Evolutionary conservation across 2,888 invertebrate genomes (phyloP).

Genomic region (Sarcophaga variegata): DNA sequence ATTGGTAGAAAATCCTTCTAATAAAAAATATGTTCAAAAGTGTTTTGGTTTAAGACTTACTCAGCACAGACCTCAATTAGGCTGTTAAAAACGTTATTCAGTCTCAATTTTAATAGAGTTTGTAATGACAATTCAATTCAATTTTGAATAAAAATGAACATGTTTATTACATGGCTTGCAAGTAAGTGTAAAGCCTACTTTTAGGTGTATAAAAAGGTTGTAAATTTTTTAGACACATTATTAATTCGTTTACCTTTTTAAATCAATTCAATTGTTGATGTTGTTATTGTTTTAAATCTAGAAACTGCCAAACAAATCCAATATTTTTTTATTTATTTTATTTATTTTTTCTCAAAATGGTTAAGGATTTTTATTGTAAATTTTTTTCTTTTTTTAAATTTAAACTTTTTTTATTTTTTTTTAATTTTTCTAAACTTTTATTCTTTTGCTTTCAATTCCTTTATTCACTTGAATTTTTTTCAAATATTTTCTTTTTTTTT

Average conservation of each 20-base stretch:
- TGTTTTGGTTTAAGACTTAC: too few relatives aligned
- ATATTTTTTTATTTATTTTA: neutral
- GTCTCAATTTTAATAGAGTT: too few relatives aligned
- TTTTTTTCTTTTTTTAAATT: neutral
- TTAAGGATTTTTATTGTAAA: neutral
- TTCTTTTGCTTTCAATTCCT: neutral
- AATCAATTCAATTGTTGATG: neutral
- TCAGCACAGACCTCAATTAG: too few relatives aligned
- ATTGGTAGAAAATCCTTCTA: too few relatives aligned
- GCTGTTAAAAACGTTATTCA: too few relatives aligned
- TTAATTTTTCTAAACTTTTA: neutral
- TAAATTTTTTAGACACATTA: too few relatives aligned
- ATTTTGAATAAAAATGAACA: too few relatives aligned
- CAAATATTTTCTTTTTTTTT: neutral
- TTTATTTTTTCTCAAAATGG: neutral
- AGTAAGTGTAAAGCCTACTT: too few relatives aligned
- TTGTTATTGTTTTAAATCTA: neutral
- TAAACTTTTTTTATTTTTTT: neutral
- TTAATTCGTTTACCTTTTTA: neutral
- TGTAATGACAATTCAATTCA: too few relatives aligned
- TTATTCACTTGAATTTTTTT: neutral
- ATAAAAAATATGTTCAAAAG: too few relatives aligned
- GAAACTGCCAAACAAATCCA: neutral
- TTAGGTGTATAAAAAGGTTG: too few relatives aligned
- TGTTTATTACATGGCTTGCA: too few relatives aligned